Evolutionary conservation across 92 coral and sea anemone species (phyloP).

Genomic region (Parazoanthus atlanticus): DNA sequence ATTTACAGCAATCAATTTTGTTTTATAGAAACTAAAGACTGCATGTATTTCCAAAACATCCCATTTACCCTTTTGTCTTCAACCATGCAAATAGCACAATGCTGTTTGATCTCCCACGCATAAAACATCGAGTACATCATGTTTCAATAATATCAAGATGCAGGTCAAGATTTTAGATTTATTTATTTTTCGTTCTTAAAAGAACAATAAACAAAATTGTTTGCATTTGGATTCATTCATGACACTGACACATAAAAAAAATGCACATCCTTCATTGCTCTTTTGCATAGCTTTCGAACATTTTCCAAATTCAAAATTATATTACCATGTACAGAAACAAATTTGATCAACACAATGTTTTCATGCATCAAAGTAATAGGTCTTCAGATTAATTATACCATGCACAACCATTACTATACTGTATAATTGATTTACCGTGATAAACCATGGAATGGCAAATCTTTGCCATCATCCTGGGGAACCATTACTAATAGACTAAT

Average conservation of each 20-base stretch:
- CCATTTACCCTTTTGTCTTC: background rate
- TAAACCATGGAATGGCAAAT: background rate
- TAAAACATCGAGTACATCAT: background rate
- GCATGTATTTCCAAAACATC: background rate
- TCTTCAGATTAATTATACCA: background rate
- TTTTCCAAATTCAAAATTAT: too few species aligned
- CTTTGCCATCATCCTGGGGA: background rate
- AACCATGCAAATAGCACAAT: background rate
- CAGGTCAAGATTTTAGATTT: background rate
- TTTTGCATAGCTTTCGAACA: background rate
- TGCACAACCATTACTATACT: background rate
- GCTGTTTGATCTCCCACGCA: background rate
- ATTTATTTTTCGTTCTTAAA: too few species aligned
- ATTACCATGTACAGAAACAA: background rate
- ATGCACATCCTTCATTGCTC: background rate
- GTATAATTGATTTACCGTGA: background rate
- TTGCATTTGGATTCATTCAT: background rate
- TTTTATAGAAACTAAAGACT: constrained; percentile 15
- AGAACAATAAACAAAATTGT: background rate
- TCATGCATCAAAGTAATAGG: background rate
- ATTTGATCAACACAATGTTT: background rate
- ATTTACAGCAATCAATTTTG: background rate
- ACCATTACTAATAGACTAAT: too few species aligned
- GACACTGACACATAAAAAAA: background rate
- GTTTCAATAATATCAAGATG: background rate